Base-by-base conservation (phyloP, 2,113 vertebrate genomes). In the Solea senegalensis region DNA sequence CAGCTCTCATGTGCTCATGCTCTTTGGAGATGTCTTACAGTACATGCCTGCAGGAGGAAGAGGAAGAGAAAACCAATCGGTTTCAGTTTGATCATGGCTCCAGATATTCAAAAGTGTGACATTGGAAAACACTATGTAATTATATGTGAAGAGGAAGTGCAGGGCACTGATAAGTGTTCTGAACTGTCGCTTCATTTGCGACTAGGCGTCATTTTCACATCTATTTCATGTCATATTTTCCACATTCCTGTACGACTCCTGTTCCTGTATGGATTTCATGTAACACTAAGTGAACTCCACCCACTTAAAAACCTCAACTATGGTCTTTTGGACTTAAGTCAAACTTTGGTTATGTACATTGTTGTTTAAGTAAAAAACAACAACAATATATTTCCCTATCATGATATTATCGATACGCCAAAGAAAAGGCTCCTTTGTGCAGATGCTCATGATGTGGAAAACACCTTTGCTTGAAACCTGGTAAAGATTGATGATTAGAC, bases 391-490 rank as follows among this genome's bases (percentile, higher is more conserved):
- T 34, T 34, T 34, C 34, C 34, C 34, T 34, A 6, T 34, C 34
- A 34, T 34, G 34, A 34, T 34, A 34, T 34, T 34, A 34, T 34
- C 34, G 2, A 34, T 34, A 34, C 0, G 56, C 43, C 44, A 54
- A 80, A 76, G 63, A 78, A 82, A 74, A 7, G 48, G 11, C 48
- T 66, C 1, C 59, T 60, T 12, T 68, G 28, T 72, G 56, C 54
- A 53, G 72, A 72, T 26, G 28, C 61, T 69, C 27, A n/a, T 48
- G 26, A 76, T 74, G 63, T 87, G 84, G 77, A 84, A 91, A 84
- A 80, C 40, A 65, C 53, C 65, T 77, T 81, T 53, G 55, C 9
- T 15, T 27, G 56, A 21, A 81, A 75, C 50, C 53, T 44, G 72
- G 60, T 52, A 82, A 78, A 69, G 59, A 73, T 62, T 3, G 14